Evolutionary conservation across 1,140 invertebrate genomes (phyloP).

Genomic region (Drepana arcuata): DNA sequence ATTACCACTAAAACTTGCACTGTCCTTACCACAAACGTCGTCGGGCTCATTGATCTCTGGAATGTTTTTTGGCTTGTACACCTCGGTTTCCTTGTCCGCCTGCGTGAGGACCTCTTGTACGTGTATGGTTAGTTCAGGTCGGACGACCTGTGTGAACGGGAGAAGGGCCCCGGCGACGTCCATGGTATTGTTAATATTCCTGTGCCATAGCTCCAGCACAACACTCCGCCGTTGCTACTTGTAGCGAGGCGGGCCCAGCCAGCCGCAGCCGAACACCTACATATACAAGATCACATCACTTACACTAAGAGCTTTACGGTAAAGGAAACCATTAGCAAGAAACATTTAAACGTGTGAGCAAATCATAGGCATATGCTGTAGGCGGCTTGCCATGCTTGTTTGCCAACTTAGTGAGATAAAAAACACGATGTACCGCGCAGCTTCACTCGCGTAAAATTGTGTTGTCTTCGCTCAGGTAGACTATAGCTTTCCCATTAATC

Average conservation of each 20-base stretch:
- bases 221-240: slow-evolving; percentile 75
- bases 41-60: slow-evolving; percentile 56
- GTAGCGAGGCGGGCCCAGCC: slow-evolving; percentile 74
- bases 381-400: too few relatives aligned
- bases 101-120: slow-evolving; percentile 56
- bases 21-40: slow-evolving; percentile 5
- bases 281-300: background rate
- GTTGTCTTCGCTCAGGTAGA: too few relatives aligned
- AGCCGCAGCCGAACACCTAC: slow-evolving; percentile 78
- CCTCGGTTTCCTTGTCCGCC: slow-evolving; percentile 34
- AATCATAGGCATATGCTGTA: too few relatives aligned
- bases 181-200: slow-evolving; percentile 70
- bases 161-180: slow-evolving; percentile 61
- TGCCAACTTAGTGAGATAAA: too few relatives aligned
- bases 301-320: too few relatives aligned
- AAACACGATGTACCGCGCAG: too few relatives aligned
- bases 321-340: too few relatives aligned
- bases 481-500: too few relatives aligned
- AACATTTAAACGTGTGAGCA: too few relatives aligned
- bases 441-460: too few relatives aligned
- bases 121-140: slow-evolving; percentile 54
- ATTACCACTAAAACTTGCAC: background rate
- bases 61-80: slow-evolving; percentile 29
- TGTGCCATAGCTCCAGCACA: slow-evolving; percentile 71
- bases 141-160: slow-evolving; percentile 56